Percentiles rank a stretch among this genome's conserved stretches.
phyloP scores from a whole-genome alignment of 2,888 invertebrate species.

The Cheiracanthium punctorium region DNA sequence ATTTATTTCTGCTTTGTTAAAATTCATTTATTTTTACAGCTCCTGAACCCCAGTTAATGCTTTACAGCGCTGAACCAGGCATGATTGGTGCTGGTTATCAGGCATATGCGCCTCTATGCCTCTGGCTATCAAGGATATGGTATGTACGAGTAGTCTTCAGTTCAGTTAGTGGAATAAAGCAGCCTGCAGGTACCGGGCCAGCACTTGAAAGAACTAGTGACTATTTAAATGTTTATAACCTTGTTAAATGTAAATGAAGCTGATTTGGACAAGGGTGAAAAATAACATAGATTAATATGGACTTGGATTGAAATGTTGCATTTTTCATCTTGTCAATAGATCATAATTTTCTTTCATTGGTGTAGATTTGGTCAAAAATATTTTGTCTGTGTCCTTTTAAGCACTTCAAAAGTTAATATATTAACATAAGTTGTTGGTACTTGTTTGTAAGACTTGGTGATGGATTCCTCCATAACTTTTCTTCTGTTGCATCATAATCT shows the following conservation, averaged over 20 bases:
- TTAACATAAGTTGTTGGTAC: constrained; percentile 21
- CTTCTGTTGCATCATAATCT: neutral
- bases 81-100: constrained; percentile 82
- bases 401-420: constrained; percentile 51
- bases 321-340: constrained; percentile 65
- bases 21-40: constrained; percentile 75
- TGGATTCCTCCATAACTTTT: neutral
- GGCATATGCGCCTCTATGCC: constrained; percentile 75
- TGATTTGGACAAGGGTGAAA: constrained; percentile 44
- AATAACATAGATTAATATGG: constrained; percentile 46
- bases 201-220: constrained; percentile 53
- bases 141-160: constrained; percentile 77
- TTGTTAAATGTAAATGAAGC: constrained; percentile 66
- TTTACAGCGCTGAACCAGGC: constrained; percentile 93
- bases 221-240: constrained; percentile 67
- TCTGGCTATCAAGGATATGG: constrained; percentile 82
- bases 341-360: constrained; percentile 55
- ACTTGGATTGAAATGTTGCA: constrained; percentile 54
- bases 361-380: constrained; percentile 46
- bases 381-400: constrained; percentile 28
- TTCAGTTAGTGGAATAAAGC: constrained; percentile 52
- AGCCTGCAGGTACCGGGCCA: constrained; percentile 69
- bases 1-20: too few relatives aligned
- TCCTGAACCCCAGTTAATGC: constrained; percentile 95
- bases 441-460: too few relatives aligned